Evolutionary conservation across 2,888 invertebrate species (phyloP).

Genomic region (Orthosia gothica): DNA sequence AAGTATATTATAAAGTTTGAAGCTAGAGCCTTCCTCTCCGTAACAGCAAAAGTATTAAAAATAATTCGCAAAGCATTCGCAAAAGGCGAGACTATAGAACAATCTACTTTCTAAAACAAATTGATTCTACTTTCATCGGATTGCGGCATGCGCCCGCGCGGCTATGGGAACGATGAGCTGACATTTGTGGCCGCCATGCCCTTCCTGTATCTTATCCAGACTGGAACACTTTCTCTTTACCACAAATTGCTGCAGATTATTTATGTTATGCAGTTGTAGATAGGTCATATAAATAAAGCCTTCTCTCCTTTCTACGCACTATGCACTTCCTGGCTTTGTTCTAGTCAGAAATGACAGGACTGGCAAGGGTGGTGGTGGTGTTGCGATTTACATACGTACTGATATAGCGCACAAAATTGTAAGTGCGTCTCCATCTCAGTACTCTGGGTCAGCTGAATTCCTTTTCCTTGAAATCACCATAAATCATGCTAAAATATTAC

Average conservation of each 20-base stretch:
- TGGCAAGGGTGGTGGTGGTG: no score
- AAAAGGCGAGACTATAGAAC: conserved; percentile 77
- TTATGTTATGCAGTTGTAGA: conserved; percentile 33
- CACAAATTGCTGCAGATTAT: conserved; percentile 51
- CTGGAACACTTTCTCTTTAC: conserved; percentile 64
- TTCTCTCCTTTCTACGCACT: no score
- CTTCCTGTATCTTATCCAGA: conserved; percentile 74
- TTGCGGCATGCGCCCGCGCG: conserved; percentile 75
- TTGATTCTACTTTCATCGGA: conserved; percentile 90
- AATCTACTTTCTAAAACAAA: conserved; percentile 89
- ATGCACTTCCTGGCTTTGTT: no score
- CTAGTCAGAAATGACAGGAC: no score
- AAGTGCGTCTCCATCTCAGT: no score
- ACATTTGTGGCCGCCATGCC: conserved; percentile 75
- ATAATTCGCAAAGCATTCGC: conserved; percentile 75
- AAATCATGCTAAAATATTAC: no score
- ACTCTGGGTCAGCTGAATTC: no score
- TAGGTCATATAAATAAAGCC: conserved; percentile 15
- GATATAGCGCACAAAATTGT: no score
- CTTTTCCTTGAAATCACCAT: no score
- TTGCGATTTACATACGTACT: no score
- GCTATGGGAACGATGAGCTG: conserved; percentile 76
- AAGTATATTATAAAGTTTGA: conserved; percentile 1
- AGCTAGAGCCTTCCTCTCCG: conserved; percentile 25
- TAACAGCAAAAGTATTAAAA: conserved; percentile 50